Evolutionary conservation across 2,113 vertebrate species (phyloP).

Genomic region (Brachirus orientalis): DNA sequence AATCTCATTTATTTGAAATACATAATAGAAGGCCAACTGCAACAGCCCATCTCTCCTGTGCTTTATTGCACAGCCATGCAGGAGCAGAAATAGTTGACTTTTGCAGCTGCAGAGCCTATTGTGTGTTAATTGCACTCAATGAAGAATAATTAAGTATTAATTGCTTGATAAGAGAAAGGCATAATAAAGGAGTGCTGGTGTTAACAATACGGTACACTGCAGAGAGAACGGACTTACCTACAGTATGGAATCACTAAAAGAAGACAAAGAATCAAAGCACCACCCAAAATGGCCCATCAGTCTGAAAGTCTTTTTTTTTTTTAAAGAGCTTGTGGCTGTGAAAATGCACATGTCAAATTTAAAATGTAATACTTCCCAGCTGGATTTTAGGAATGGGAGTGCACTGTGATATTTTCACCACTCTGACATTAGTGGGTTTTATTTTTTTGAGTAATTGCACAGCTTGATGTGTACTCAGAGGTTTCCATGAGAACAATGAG

Average conservation of each 20-base stretch:
- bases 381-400: slow-evolving; percentile 72
- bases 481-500: slow-evolving; percentile 78
- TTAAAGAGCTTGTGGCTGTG: slow-evolving; percentile 61
- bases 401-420: slow-evolving; percentile 75
- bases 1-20: slow-evolving; percentile 73
- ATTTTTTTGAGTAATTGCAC: slow-evolving; percentile 77
- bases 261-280: slow-evolving; percentile 63
- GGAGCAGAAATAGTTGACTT: slow-evolving; percentile 68
- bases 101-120: slow-evolving; percentile 69
- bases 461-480: slow-evolving; percentile 75
- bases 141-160: slow-evolving; percentile 87
- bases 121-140: slow-evolving; percentile 83
- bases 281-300: slow-evolving; percentile 51
- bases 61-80: slow-evolving; percentile 50
- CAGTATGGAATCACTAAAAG: slow-evolving; percentile 44
- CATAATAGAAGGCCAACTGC: slow-evolving; percentile 68
- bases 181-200: slow-evolving; percentile 68
- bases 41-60: slow-evolving; percentile 55
- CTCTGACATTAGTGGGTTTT: slow-evolving; percentile 76
- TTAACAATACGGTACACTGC: slow-evolving; percentile 61
- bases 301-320: slow-evolving; percentile 54
- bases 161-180: slow-evolving; percentile 74
- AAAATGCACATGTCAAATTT: slow-evolving; percentile 59
- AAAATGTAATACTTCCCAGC: slow-evolving; percentile 76
- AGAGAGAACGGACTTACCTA: slow-evolving; percentile 53